phyloP scores from a whole-genome alignment of 2,113 vertebrate species.

The Odontesthes bonariensis region DNA sequence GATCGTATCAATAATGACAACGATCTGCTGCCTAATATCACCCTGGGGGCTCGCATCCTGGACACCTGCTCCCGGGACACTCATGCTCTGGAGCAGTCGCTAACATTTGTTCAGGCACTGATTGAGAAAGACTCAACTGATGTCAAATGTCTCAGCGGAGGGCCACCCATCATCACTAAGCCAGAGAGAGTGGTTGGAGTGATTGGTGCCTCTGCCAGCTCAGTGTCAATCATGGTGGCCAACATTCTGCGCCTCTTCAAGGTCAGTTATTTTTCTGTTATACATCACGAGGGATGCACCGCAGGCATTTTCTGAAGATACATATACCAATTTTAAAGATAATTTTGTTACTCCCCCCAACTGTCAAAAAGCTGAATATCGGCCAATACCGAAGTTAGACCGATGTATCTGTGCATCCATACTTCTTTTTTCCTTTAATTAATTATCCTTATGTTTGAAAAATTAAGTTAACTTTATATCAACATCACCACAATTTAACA shows the following conservation, averaged over 20 bases:
- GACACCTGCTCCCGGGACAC: conserved; percentile 97
- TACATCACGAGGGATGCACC: neutral
- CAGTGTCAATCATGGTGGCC: conserved; percentile 98
- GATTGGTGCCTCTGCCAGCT: conserved; percentile 95
- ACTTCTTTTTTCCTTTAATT: neutral
- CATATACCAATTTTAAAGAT: too few species aligned
- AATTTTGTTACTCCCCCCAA: too few species aligned
- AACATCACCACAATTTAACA: neutral
- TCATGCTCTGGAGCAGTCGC: conserved; percentile 95
- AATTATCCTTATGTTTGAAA: too few species aligned
- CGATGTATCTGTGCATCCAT: too few species aligned
- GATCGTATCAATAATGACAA: conserved; percentile 97
- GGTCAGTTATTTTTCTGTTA: conserved; percentile 81
- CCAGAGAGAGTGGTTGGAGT: conserved; percentile 94
- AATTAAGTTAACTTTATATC: neutral
- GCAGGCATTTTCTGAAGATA: too few species aligned
- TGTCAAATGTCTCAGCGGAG: conserved; percentile 92
- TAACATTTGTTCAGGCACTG: conserved; percentile 96
- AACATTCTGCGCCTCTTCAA: conserved; percentile 97
- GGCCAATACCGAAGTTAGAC: too few species aligned
- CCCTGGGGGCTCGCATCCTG: conserved; percentile 93
- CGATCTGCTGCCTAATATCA: conserved; percentile 96
- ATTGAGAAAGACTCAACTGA: conserved; percentile 97
- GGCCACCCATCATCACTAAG: conserved; percentile 95
- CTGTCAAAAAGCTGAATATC: too few species aligned